Evolutionary conservation across 2,113 vertebrate species (phyloP), one percentile per base, ranked within the genome.

Genomic region (Todiramphus saurophagus): DNA sequence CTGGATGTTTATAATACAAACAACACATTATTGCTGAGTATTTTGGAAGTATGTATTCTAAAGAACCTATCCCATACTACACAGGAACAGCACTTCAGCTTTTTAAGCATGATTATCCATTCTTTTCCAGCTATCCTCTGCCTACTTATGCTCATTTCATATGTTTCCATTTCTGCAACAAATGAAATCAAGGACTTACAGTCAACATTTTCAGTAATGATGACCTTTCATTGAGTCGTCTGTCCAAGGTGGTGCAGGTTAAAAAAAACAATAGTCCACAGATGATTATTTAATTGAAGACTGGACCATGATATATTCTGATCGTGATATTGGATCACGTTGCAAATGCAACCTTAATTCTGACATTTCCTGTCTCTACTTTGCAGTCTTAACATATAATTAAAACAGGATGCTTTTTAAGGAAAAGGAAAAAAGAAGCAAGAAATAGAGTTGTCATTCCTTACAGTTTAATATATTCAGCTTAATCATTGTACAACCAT

Each of bases 331-430:
- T 66, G 39, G 74, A 69, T 89, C 39, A 44, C 27, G 25, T 73
- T 73, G 62, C 70, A 87, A 82, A 94, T 91, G 93, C 95, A 96
- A 89, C 94, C 88, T 96, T 93, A 88, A 93, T 90, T 95, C 90
- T 96, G 96, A 92, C 93, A 83, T 96, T 96, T 96, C 48, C 68
- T 59, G 17, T 67, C 75, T 83, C 51, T 83, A 14, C 79, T 96
- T 95, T 93, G 64, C 79, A 89, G 50, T 83, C 64, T 86, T 90
- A 94, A 89, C 39, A 31, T 58, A 35, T 25, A 75, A 82, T 33
- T 83, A 48, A 72, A 95, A 10, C 15, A 46, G 9, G 19, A 35
- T 28, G 35, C 4, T 7, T 80, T 89, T 72, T 51, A 68, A 76
- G 30, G 18, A 60, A 78, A 90, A 44, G 3, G 3, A 9, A 20